Base-by-base conservation (phyloP, 2,888 invertebrate genomes). In the Hydriomena furcata region DNA sequence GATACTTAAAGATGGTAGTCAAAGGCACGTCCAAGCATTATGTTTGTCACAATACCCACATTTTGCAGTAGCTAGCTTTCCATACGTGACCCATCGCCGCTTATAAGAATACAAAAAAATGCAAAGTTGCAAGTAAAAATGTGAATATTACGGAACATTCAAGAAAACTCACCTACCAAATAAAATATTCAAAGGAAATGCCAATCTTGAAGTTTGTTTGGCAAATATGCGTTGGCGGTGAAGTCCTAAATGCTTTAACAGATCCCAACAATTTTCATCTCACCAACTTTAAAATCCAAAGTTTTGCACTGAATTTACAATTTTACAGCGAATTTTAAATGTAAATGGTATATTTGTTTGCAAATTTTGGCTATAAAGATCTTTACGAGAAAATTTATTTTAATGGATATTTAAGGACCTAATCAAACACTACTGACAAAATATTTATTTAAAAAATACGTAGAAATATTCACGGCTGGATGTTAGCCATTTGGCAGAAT, bases 321-420 rank as follows among this genome's bases (percentile, higher is more conserved):
- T 31, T 45, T 41, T 21, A 40, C 32, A 24, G 11, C 3, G 4
- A 52, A 52, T 52, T 52, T 52, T 32, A 52, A 46, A 52, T 52
- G 46, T 17, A 42, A 47, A 52, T 52, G 20, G 23, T 23, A 20
- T 51, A 41, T 41, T 38, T 34, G 38, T 35, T 11, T 25, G 13
- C 6, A 32, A 46, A 52, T 45, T 46, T 42, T 5, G 7, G 28
- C 20, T 13, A 30, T 27, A 10, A 40, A 20, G 2, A 36, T 45
- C 13, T 34, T 8, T 41, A 25, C 13, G 8, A 31, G 25, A 23
- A 40, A 24, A 20, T 25, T 17, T 40, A 44, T 31, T 51, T 31
- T 28, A 23, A 46, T 21, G 25, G 6, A 32, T 7, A 42, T 38
- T 45, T 30, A 17, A 42, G 11, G 20, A 42, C 24, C 7, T 32